Evolutionary conservation across 2,797 vertebrate species (phyloP).

Genomic region (Sardinella longiceps): DNA sequence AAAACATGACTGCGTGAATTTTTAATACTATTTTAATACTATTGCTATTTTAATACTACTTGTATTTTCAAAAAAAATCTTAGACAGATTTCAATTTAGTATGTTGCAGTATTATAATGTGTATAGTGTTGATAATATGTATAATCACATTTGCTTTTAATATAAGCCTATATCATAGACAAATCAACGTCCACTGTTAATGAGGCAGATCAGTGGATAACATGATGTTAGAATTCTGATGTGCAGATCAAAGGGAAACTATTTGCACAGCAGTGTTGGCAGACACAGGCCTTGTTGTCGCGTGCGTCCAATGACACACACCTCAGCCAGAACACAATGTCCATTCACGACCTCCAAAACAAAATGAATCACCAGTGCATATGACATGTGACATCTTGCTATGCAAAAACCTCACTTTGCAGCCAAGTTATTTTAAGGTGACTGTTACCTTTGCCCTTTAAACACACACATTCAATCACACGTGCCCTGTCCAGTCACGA

Average conservation of each 20-base stretch:
- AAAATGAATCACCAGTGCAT: conserved; percentile 41
- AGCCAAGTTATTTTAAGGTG: conserved; percentile 40
- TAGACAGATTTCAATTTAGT: background rate
- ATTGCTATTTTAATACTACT: background rate
- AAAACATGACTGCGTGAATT: background rate
- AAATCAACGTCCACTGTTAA: background rate
- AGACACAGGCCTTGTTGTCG: conserved; percentile 18
- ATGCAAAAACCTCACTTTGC: conserved; percentile 21
- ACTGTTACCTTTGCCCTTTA: conserved; percentile 41
- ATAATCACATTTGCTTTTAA: background rate
- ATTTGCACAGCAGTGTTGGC: conserved; percentile 9
- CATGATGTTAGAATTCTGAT: background rate
- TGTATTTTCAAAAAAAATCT: too few species aligned
- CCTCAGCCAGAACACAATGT: conserved; percentile 46
- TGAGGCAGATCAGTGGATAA: background rate
- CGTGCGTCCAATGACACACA: conserved; percentile 23
- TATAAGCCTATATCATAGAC: background rate
- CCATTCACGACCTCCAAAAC: conserved; percentile 57
- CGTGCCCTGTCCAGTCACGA: background rate
- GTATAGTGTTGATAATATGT: too few species aligned
- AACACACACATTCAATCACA: conserved; percentile 17
- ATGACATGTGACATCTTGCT: conserved; percentile 46
- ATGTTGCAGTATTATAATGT: background rate
- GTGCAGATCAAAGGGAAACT: background rate
- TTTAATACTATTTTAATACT: background rate